Percentiles rank a stretch among this genome's conserved stretches.
Conservation (phyloP, 1,140 invertebrate genomes). For the Calliphora vicina region DNA sequence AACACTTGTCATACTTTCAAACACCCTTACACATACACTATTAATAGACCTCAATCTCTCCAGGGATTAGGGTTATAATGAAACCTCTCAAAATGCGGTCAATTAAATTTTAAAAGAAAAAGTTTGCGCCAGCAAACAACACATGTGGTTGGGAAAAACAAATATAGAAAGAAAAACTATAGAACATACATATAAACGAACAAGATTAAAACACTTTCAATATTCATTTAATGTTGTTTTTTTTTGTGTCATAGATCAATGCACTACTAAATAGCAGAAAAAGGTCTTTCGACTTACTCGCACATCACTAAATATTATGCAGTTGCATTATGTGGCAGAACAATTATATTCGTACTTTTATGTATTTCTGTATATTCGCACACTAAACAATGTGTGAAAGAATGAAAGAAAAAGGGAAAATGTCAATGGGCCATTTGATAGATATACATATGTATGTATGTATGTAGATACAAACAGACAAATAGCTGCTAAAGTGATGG, state of each 20-base stretch:
- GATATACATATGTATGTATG: too few species aligned
- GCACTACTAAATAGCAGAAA: constrained; percentile 1
- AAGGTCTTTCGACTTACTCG: not conserved
- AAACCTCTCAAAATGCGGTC: constrained; percentile 12
- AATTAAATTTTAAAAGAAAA: not conserved
- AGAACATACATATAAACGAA: not conserved
- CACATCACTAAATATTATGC: not conserved
- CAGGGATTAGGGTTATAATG: constrained; percentile 9
- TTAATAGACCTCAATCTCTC: constrained; percentile 24
- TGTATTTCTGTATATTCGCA: not conserved
- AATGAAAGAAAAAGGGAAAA: not conserved
- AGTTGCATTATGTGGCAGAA: not conserved
- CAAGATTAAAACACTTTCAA: not conserved
- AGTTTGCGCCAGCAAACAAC: not conserved
- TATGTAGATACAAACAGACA: too few species aligned
- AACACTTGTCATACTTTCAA: too few species aligned
- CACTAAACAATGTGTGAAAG: not conserved
- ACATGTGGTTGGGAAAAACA: not conserved
- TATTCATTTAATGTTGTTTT: not conserved
- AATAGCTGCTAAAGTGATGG: not conserved
- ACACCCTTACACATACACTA: not conserved
- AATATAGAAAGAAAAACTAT: not conserved
- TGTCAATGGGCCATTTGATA: constrained; percentile 26
- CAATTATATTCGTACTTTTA: not conserved
- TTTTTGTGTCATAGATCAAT: constrained; percentile 29